Base-by-base conservation (phyloP, 2,888 invertebrate species). In the Prosopocoilus inquinatus region DNA sequence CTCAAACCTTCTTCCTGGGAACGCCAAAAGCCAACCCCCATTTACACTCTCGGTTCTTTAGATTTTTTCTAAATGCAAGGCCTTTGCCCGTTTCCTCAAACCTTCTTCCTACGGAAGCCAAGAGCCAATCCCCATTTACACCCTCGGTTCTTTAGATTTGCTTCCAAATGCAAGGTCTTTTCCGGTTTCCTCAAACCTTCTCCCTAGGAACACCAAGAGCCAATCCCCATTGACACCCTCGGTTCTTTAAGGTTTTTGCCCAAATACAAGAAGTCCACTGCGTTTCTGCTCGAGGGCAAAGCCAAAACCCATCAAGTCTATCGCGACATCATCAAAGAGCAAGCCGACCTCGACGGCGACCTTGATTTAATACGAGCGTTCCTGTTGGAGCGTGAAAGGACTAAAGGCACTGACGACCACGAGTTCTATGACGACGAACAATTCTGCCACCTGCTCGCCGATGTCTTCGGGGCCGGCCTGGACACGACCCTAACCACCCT, bases 391-490 rank as follows among this genome's bases (percentile, higher is more conserved):
- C 84, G 85, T 64, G 64, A 68, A 60, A 78, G 79, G 5, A 50
- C 72, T 1, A 79, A 81, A 41, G 78, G 77, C 4, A 70, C 73
- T 3, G 75, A 78, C 5, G 67, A 73, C 4, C 75, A 78, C n/a
- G 71, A 73, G 49, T 82, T 81, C 63, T 86, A 86, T 69, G 84
- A 79, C 11, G 81, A 84, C 62, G 80, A 83, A 50, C 93, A 94
- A 70, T 78, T 91, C 68, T 77, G 85, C 63, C 90, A 88, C 72
- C 78, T 93, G 28, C 71, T 93, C 57, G 89, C 89, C 2, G 94
- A 94, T 75, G 79, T 94, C 69, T 91, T 91, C 69, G 92, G 93
- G 0, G 94, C 94, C 9, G 91, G 92, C 3, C 81, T 91, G 48
- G 94, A 94, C 67, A 94, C 94, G 0, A 89, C 91, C 0, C 76